Evolutionary conservation across 2,113 vertebrate genomes (phyloP), one percentile per base, ranked within the genome.

Genomic region (Epinephelus cyanopodus): DNA sequence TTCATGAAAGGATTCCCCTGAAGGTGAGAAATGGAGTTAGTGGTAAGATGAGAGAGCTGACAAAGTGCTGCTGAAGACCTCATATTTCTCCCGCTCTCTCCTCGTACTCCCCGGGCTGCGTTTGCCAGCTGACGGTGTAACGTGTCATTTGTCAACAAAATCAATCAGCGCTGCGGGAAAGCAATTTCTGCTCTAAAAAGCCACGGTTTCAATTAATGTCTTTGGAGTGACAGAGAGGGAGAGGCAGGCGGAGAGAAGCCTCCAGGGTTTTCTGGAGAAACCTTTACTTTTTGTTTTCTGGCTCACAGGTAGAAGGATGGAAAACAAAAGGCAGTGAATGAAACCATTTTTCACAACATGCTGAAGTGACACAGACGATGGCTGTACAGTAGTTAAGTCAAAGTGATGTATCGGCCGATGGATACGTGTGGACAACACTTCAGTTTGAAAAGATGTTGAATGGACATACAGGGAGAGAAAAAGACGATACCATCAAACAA

Each of bases 111-210:
- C 15, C 9, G 10, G 67, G 74, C 78, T 53, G 56, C 72, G 42
- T 47, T 71, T 1, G 8, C 64, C 86, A 75, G 81, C 63, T 53
- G 19, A 29, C 65, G 8, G 25, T 54, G 70, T 25, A 84, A 85
- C 74, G 21, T 69, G 82, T 81, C 81, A 88, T 90, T 89, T 71
- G 25, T 92, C 90, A 89, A 52, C 68, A 64, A 75, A 89, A 90
- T 90, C 87, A 90, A 92, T 91, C 76, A 80, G 74, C 9, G 39
- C 76, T 27, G 37, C n/a, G 27, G 64, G 77, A 81, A 86, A 61
- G 79, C 83, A 63, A 83, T 87, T 90, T 82, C 69, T 82, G 64
- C 70, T 63, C 29, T 60, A 69, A 90, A 83, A 82, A 84, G 58
- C 66, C 45, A 33, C 70, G 12, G 81, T 73, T 88, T 85, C 73